Percentiles rank a stretch among this genome's conserved stretches.
Conservation (phyloP, 2,888 invertebrate genomes). For the Agrotis clavis region DNA sequence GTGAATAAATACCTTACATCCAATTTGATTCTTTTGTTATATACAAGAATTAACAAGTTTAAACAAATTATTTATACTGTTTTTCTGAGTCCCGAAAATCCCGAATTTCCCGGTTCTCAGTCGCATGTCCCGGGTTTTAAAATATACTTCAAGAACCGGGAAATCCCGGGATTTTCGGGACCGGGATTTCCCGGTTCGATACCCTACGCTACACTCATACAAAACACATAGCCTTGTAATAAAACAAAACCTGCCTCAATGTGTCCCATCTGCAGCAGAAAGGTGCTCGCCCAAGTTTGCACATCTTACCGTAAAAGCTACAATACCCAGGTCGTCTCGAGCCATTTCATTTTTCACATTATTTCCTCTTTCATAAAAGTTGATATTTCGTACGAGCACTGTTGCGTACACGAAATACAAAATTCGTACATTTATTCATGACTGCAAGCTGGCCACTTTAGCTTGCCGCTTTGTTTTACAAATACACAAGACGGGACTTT, state of each 20-base stretch:
- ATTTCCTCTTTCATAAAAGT: slow-evolving; percentile 76
- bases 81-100: too few species aligned
- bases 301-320: slow-evolving; percentile 54
- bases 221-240: slow-evolving; percentile 30
- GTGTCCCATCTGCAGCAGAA: slow-evolving; percentile 63
- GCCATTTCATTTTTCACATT: slow-evolving; percentile 77
- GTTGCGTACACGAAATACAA: slow-evolving; percentile 74
- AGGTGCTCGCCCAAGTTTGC: slow-evolving; percentile 59
- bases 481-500: slow-evolving; percentile 71
- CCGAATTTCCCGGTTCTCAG: too few species aligned
- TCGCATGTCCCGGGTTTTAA: too few species aligned
- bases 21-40: too few species aligned
- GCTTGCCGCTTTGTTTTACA: slow-evolving; percentile 72
- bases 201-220: slow-evolving; percentile 13
- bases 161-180: too few species aligned
- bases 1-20: too few species aligned
- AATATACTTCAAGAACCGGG: too few species aligned
- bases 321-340: slow-evolving; percentile 72
- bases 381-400: slow-evolving; percentile 70
- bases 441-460: slow-evolving; percentile 73
- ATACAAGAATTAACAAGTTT: too few species aligned
- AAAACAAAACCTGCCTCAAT: slow-evolving; percentile 53
- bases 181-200: too few species aligned
- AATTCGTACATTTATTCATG: slow-evolving; percentile 78
- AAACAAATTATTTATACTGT: too few species aligned